Evolutionary conservation across 37 sponge, comb jelly and placozoan species (phyloP), one percentile per base, ranked within the genome.

Genomic region (Spongilla lacustris): DNA sequence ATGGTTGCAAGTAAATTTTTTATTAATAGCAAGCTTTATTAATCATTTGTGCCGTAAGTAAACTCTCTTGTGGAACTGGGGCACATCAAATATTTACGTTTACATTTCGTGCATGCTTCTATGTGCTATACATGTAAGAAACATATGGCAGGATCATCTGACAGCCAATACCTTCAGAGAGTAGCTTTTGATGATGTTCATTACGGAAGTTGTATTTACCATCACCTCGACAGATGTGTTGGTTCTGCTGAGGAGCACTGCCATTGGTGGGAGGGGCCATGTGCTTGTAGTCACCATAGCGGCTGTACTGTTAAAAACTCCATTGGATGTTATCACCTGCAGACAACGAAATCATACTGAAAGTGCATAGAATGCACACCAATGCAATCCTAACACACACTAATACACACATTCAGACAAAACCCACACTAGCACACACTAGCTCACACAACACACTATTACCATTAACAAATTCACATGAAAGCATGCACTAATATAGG

Each of bases 321-420:
- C 49, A 81, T 88, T 88, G 29, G 41, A 81, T 31, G 66, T 32
- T 21, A 34, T 30, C 69, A 88, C 82, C 88, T 88, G 79, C 0
- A 28, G 21, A 0, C 27, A 82, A 46, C 28, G 17, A 29, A 71
- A 46, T 68, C n/a, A 70, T 32, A n/a, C n/a, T n/a, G n/a, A n/a
- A n/a, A 19, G 14, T 0, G 0, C 0, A 72, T 13, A 10, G 10
- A 66, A 67, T 66, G 31, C 2, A 32, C 80, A 73, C 41, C 37
- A 4, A 46, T 73, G 3, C 32, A 81, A 67, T 32, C 34, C 25
- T 28, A 12, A 28, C 28, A 27, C 4, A 28, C 4, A 69, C 4
- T 8, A 28, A 69, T 27, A 46, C 46, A 4, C 46, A 46, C 46
- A 46, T 4, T 46, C 8, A 46, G 8, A 46, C 46, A 46, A 4